These are phyloP conservation scores for Caenorhabditis macrosperma DNA, from an alignment of 2,888 invertebrate species.

Conservation along the genomic window DNA sequence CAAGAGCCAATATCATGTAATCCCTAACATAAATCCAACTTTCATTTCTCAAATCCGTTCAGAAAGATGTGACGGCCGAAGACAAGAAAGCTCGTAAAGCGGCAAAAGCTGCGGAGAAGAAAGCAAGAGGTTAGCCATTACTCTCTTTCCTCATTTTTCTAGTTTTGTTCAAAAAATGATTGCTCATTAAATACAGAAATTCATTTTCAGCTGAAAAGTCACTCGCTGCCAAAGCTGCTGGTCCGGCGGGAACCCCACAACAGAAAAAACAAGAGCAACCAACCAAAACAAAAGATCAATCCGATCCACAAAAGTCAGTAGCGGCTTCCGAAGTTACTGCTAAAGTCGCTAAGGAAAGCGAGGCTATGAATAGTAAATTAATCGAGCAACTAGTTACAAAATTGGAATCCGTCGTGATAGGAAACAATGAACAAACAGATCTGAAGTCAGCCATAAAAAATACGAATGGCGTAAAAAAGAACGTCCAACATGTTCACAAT, in stretches of 20 bases:
- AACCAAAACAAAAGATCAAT: slow-evolving; percentile 16
- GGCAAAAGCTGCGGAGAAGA: slow-evolving; percentile 69
- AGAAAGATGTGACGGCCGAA: slow-evolving; percentile 63
- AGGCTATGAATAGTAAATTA: neutral
- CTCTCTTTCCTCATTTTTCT: neutral
- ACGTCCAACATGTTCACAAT: slow-evolving; percentile 38
- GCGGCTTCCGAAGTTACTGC: neutral
- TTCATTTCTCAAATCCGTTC: too few species aligned
- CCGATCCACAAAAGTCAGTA: neutral
- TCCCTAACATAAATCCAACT: neutral
- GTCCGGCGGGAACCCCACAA: slow-evolving; percentile 19
- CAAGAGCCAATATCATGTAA: slow-evolving; percentile 42
- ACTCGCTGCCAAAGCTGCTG: slow-evolving; percentile 41
- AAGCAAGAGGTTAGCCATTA: slow-evolving; percentile 57
- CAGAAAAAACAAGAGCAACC: slow-evolving; percentile 10
- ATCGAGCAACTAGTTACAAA: slow-evolving; percentile 6
- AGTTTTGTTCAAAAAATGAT: neutral
- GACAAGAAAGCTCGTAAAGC: slow-evolving; percentile 64
- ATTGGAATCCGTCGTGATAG: slow-evolving; percentile 15
- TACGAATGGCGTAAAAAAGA: slow-evolving; percentile 21
- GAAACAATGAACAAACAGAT: slow-evolving; percentile 2
- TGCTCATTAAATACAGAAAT: neutral
- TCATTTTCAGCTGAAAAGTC: slow-evolving; percentile 61
- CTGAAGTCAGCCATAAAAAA: slow-evolving; percentile 43
- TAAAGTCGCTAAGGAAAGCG: neutral